These are phyloP conservation scores for Hirtodrosophila trivittata DNA, from an alignment of 2,888 invertebrate genomes.

Conservation along the genomic window DNA sequence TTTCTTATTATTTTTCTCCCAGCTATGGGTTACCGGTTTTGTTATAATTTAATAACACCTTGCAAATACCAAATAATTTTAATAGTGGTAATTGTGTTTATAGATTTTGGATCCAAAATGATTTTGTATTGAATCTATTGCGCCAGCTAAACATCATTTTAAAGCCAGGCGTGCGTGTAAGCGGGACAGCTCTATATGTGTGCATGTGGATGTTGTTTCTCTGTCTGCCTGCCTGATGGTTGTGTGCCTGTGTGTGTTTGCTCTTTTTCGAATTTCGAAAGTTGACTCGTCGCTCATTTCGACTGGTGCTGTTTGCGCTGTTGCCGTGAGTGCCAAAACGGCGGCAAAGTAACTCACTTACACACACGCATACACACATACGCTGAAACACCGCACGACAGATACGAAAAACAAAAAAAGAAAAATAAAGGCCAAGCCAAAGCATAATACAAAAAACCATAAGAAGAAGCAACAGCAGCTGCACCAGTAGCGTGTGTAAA, in stretches of 20 bases:
- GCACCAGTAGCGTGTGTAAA: slow-evolving; percentile 33
- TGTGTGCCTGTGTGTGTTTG: slow-evolving; percentile 25
- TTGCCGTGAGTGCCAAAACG: slow-evolving; percentile 74
- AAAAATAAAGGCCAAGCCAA: slow-evolving; percentile 55
- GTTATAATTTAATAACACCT: too few species aligned
- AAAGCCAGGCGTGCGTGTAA: slow-evolving; percentile 46
- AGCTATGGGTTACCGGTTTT: too few species aligned
- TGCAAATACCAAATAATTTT: not conserved
- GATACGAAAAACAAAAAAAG: slow-evolving; percentile 36
- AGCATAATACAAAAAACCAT: slow-evolving; percentile 47
- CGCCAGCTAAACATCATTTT: slow-evolving; percentile 29
- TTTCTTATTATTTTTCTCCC: too few species aligned
- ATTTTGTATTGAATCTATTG: slow-evolving; percentile 26
- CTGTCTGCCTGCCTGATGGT: slow-evolving; percentile 9
- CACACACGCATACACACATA: slow-evolving; percentile 28
- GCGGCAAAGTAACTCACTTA: slow-evolving; percentile 71
- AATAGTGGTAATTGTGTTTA: slow-evolving; percentile 3
- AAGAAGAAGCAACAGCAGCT: slow-evolving; percentile 64
- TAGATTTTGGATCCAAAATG: slow-evolving; percentile 17
- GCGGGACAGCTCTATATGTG: slow-evolving; percentile 46
- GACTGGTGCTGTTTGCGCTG: slow-evolving; percentile 56
- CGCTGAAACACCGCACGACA: slow-evolving; percentile 23
- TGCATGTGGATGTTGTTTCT: slow-evolving; percentile 13
- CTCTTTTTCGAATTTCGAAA: slow-evolving; percentile 74
- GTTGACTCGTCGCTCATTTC: slow-evolving; percentile 58